Evolutionary conservation across 1,140 invertebrate species (phyloP).

Genomic region (Octopus bimaculoides): DNA sequence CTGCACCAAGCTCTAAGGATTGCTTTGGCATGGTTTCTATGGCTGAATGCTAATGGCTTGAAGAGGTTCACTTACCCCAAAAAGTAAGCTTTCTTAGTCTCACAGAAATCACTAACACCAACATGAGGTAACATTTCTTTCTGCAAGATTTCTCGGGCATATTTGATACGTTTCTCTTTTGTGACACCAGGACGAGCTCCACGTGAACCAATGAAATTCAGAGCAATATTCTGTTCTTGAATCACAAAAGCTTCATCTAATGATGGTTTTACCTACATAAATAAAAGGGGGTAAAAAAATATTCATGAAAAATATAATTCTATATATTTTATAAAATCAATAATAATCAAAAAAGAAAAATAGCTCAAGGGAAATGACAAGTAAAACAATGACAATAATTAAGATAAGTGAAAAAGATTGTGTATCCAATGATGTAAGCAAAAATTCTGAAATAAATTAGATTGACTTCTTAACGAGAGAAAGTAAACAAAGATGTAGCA

Average conservation of each 20-base stretch:
- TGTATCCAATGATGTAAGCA: too few relatives aligned
- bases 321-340: too few relatives aligned
- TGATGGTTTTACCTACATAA: conserved; percentile 78
- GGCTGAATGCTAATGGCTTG: background rate
- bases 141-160: conserved; percentile 97
- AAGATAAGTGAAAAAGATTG: too few relatives aligned
- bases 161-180: conserved; percentile 97
- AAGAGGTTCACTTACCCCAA: conserved; percentile 65
- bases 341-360: too few relatives aligned
- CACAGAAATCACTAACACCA: conserved; percentile 97
- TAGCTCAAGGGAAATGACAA: too few relatives aligned
- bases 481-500: too few relatives aligned
- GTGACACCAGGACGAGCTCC: conserved; percentile 96
- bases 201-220: conserved; percentile 96
- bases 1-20: too few relatives aligned
- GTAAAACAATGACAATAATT: too few relatives aligned
- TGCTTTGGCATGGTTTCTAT: too few relatives aligned
- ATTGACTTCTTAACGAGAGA: too few relatives aligned
- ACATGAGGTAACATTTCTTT: conserved; percentile 99
- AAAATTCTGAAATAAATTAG: too few relatives aligned
- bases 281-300: background rate
- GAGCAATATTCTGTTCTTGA: conserved; percentile 96
- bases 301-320: too few relatives aligned
- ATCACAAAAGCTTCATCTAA: conserved; percentile 99
- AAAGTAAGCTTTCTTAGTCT: conserved; percentile 99